Conservation (phyloP, 2,888 invertebrate genomes). For the Troides aeacus region DNA sequence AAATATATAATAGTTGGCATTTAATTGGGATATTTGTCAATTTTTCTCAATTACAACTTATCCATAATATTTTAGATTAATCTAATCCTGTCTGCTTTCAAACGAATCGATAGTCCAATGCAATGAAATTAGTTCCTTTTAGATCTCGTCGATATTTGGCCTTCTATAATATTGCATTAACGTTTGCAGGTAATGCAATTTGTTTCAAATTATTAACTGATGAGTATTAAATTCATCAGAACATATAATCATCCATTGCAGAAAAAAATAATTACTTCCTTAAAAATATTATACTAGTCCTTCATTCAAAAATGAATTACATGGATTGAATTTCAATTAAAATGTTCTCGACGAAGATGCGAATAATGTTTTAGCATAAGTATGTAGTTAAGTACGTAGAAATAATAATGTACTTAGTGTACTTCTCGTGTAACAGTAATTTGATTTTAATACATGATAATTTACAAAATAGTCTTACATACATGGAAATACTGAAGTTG, state of each 20-base stretch:
- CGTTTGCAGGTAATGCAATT: slow-evolving; percentile 13
- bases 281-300: not conserved
- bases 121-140: not conserved
- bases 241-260: slow-evolving; percentile 2
- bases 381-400: too few relatives aligned
- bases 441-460: too few relatives aligned
- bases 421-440: too few relatives aligned
- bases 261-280: slow-evolving; percentile 21
- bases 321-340: slow-evolving; percentile 3
- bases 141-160: slow-evolving; percentile 7
- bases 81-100: not conserved
- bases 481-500: too few relatives aligned
- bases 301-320: not conserved
- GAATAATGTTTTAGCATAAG: not conserved
- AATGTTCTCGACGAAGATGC: not conserved
- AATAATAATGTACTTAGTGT: too few relatives aligned
- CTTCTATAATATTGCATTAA: slow-evolving; percentile 11
- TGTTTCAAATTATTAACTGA: slow-evolving; percentile 16
- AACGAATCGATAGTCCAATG: not conserved
- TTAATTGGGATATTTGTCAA: too few relatives aligned
- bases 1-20: too few relatives aligned
- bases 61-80: too few relatives aligned
- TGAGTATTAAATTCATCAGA: slow-evolving; percentile 6
- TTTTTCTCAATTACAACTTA: too few relatives aligned
- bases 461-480: too few relatives aligned